Percentiles rank a stretch among this genome's conserved stretches.
Evolutionary conservation across 2,888 invertebrate genomes (phyloP).

Genomic region (Alsophila aescularia): DNA sequence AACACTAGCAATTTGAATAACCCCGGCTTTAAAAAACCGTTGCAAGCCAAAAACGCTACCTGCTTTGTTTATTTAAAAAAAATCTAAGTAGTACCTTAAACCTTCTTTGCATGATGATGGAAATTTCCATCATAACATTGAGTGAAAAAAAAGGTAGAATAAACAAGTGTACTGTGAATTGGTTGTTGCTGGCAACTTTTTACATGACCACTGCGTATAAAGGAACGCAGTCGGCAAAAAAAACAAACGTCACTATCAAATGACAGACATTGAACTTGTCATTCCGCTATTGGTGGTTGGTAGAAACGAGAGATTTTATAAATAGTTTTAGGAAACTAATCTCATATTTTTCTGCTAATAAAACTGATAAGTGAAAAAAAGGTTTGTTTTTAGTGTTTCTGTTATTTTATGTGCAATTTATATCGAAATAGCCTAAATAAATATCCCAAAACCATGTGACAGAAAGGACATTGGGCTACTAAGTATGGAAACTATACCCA

Average conservation of each 20-base stretch:
- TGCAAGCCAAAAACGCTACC: too few relatives aligned
- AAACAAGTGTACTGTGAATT: constrained; percentile 48
- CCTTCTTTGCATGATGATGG: too few relatives aligned
- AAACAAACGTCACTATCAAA: constrained; percentile 45
- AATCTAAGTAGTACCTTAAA: too few relatives aligned
- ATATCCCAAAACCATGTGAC: constrained; percentile 50
- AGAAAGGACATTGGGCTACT: too few relatives aligned
- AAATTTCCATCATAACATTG: too few relatives aligned
- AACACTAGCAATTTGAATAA: too few relatives aligned
- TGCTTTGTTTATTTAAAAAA: too few relatives aligned
- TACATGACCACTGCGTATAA: too few relatives aligned
- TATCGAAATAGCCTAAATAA: constrained; percentile 47
- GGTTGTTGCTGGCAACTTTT: constrained; percentile 49
- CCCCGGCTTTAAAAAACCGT: too few relatives aligned
- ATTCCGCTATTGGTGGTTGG: constrained; percentile 43
- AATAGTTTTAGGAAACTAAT: constrained; percentile 38
- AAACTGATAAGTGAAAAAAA: constrained; percentile 43
- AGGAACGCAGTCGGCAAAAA: too few relatives aligned
- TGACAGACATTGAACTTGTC: constrained; percentile 45
- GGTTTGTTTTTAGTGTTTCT: constrained; percentile 45
- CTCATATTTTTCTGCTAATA: constrained; percentile 31
- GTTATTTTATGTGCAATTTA: constrained; percentile 49
- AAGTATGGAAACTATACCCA: too few relatives aligned
- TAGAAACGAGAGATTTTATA: constrained; percentile 40
- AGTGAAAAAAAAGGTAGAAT: constrained; percentile 47